phyloP scores from a whole-genome alignment of 1,140 invertebrate genomes.

The Heliconius eleuchia region DNA sequence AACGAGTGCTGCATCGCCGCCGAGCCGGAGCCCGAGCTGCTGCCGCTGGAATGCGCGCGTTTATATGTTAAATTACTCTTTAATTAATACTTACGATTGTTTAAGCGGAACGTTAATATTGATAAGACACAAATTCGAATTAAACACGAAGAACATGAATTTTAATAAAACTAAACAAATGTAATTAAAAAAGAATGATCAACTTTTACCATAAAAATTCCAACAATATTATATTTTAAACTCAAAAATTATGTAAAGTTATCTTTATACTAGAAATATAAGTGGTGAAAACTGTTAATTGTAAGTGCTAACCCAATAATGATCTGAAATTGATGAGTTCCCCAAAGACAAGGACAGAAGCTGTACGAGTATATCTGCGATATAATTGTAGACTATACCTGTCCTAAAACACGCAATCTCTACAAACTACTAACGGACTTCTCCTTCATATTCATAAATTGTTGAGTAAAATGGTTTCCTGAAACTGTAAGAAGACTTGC shows the following conservation, averaged over 20 bases:
- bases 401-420: constrained; percentile 41
- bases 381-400: constrained; percentile 51
- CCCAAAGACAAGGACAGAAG: constrained; percentile 43
- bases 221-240: neutral
- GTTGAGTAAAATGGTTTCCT: constrained; percentile 59
- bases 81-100: neutral
- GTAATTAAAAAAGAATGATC: neutral
- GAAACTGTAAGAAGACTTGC: constrained; percentile 45
- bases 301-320: neutral
- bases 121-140: neutral
- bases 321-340: constrained; percentile 5
- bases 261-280: neutral
- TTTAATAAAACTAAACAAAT: neutral
- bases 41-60: constrained; percentile 79
- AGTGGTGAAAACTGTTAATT: neutral
- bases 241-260: neutral
- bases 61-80: no score
- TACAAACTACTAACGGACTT: constrained; percentile 39
- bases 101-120: neutral
- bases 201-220: neutral
- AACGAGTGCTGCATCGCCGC: constrained; percentile 91
- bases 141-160: neutral
- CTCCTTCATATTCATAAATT: constrained; percentile 60
- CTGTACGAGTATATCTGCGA: constrained; percentile 33
- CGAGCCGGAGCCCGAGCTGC: constrained; percentile 87